These are phyloP conservation scores for Andrena flavipes DNA, from an alignment of 2,888 invertebrate genomes.

Conservation along the genomic window DNA sequence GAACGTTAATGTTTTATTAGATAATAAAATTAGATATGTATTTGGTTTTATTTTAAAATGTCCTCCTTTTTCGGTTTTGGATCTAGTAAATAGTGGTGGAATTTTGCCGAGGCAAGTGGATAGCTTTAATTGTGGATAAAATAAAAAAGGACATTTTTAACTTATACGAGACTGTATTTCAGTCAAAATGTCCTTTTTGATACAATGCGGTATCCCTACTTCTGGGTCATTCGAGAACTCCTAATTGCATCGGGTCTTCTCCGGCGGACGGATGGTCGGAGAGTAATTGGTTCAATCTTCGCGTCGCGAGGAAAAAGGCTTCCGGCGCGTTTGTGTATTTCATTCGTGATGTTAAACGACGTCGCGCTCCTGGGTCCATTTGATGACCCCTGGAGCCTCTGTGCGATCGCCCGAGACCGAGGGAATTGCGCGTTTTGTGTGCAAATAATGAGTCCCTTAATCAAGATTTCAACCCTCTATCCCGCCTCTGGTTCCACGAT, in stretches of 20 bases:
- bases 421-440: background rate
- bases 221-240: background rate
- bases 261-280: background rate
- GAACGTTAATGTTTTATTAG: no score
- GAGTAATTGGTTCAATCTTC: background rate
- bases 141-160: no score
- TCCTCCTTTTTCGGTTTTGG: no score
- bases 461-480: constrained; percentile 6
- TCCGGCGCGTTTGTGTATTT: background rate
- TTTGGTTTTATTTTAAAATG: no score
- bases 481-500: background rate
- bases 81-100: no score
- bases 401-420: background rate
- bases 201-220: no score
- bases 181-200: no score
- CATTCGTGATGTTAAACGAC: background rate
- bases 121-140: no score
- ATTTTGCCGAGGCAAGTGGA: no score
- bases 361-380: background rate
- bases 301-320: background rate
- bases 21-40: no score
- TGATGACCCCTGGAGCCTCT: background rate
- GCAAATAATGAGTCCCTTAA: constrained; percentile 17
- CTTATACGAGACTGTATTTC: no score
- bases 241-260: background rate